Conservation (phyloP, 2,113 vertebrate genomes). For the Strix uralensis region DNA sequence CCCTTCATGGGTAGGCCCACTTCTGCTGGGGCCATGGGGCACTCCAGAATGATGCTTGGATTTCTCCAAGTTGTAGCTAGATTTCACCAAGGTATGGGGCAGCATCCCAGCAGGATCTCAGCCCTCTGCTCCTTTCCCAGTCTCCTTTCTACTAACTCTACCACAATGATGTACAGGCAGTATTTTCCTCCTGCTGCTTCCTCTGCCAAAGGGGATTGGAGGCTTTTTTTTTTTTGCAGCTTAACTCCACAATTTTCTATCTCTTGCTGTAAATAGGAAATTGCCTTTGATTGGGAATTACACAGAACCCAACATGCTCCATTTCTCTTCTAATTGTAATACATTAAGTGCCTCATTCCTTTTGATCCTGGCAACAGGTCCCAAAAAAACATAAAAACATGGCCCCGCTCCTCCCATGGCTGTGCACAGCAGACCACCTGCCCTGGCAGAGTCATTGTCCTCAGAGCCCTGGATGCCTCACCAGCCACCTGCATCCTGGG, state of each 20-base stretch:
- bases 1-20: neutral
- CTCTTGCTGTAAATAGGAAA: neutral
- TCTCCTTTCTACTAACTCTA: neutral
- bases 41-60: neutral
- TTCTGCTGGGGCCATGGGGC: neutral
- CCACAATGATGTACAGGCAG: neutral
- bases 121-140: neutral
- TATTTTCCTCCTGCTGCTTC: neutral
- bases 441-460: rapidly evolving
- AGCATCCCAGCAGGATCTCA: neutral
- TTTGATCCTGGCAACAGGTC: neutral
- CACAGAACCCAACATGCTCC: neutral
- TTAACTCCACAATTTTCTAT: neutral
- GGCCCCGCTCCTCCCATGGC: rapidly evolving
- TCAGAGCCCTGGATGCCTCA: rapidly evolving
- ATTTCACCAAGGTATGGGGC: neutral
- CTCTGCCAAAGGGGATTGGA: neutral
- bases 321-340: neutral
- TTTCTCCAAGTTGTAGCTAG: neutral
- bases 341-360: neutral
- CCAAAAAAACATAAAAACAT: rapidly evolving
- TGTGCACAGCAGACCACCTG: neutral
- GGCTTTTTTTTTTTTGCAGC: neutral
- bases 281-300: neutral
- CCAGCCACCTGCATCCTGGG: neutral